A percentile compares a stretch with the other conserved stretches of the same genome.
Conservation (phyloP, 2,113 vertebrate genomes). For the Oreotrochilus melanogaster region DNA sequence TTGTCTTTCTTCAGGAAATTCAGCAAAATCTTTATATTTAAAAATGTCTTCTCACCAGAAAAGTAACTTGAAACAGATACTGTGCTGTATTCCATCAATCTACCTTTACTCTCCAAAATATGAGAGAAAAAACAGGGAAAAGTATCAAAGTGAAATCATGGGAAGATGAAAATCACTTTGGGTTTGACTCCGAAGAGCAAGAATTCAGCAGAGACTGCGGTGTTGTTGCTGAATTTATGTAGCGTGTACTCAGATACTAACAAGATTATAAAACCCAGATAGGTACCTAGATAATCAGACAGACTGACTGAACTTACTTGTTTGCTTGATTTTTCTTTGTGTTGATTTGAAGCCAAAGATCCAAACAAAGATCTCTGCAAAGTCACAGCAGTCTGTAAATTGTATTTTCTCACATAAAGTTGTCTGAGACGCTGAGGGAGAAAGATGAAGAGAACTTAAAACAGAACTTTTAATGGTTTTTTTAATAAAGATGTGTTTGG, state of each 20-base stretch:
- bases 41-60: background rate
- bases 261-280: constrained; percentile 34
- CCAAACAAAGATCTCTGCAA: constrained; percentile 39
- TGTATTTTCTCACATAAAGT: constrained; percentile 27
- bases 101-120: background rate
- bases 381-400: background rate
- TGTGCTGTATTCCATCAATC: background rate
- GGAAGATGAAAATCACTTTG: background rate
- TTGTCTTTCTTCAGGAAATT: background rate
- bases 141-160: background rate
- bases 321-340: background rate
- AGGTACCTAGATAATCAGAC: constrained; percentile 48
- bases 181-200: background rate
- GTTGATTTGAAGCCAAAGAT: constrained; percentile 65
- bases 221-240: background rate
- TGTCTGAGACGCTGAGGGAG: constrained; percentile 10
- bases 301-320: constrained; percentile 45
- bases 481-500: constrained; percentile 43
- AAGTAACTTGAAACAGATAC: background rate
- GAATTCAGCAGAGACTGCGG: background rate
- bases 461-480: background rate
- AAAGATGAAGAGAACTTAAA: background rate
- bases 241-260: background rate
- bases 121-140: background rate
- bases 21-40: background rate